Percentiles rank a stretch among this genome's conserved stretches.
Conservation (phyloP, 2,113 vertebrate genomes). For the Datnioides undecimradiatus region DNA sequence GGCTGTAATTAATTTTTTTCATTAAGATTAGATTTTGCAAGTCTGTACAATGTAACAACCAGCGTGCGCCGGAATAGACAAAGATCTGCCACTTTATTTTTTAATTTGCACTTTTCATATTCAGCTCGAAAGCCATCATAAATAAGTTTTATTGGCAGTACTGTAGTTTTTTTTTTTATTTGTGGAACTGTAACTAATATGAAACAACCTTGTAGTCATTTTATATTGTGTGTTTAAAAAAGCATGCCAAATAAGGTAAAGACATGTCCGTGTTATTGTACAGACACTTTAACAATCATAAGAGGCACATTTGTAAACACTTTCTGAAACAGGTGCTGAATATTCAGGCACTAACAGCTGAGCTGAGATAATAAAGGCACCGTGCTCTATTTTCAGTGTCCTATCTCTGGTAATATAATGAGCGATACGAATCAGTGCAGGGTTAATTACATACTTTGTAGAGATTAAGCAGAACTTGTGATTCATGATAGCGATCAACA, state of each 20-base stretch:
- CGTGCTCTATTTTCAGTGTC: constrained; percentile 40
- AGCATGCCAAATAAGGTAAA: not conserved
- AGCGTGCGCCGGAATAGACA: constrained; percentile 29
- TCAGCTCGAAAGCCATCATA: not conserved
- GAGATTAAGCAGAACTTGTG: constrained; percentile 74
- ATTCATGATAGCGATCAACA: constrained; percentile 77
- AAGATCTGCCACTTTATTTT: constrained; percentile 24
- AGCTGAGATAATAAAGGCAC: constrained; percentile 55
- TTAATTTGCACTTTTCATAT: constrained; percentile 12
- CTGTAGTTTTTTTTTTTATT: not conserved
- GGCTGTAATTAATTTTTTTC: constrained; percentile 52
- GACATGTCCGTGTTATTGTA: not conserved
- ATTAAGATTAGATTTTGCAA: constrained; percentile 40
- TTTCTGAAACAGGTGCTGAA: constrained; percentile 10
- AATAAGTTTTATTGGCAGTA: not conserved
- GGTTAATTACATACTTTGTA: constrained; percentile 80
- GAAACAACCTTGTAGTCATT: not conserved
- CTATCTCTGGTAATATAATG: constrained; percentile 72
- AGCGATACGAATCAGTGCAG: constrained; percentile 76
- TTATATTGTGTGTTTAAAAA: not conserved
- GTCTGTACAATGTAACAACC: constrained; percentile 27
- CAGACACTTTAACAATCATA: not conserved
- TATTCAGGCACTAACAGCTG: constrained; percentile 24
- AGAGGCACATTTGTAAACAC: constrained; percentile 1
- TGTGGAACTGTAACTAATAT: not conserved